Base-by-base conservation (phyloP, 2,113 vertebrate species). In the Heterocephalus glaber region DNA sequence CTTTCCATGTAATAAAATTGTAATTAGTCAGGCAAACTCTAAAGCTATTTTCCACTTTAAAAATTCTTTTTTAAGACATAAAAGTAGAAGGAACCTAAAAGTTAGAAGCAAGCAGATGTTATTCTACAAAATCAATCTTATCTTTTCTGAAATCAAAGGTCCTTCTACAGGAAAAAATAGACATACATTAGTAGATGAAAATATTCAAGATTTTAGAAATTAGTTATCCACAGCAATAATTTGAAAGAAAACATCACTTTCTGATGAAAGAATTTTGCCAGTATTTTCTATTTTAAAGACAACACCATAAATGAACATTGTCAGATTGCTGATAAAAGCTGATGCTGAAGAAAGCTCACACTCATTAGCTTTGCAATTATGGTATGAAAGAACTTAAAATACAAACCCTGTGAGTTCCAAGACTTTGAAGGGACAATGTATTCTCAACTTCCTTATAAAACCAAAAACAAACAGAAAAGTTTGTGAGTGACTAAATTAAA, bases 401-500 rank as follows among this genome's bases (percentile, higher is more conserved):
- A 99, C 98, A 97, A 98, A 99, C 98, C 98, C 98, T 98, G 98
- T 98, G 99, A 97, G 96, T 98, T 88, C 94, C 98, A 97, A 97
- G 95, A 95, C 97, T 99, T 96, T 97, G 96, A 89, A 98, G 86
- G 90, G 98, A 98, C 96, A 97, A 97, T 91, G 98, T 81, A 97
- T 99, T 98, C 98, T 99, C 98, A 52, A 95, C 96, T 96, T 97
- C 98, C 98, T 99, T 98, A 98, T 98, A 86, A 98, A 93, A 97
- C 97, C 61, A n/a, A 96, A 98, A 97, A 94, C n/a, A 98, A 98
- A 41, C 63, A 66, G 5, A 90, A 87, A 94, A 47, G 33, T 26
- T 41, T 77, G 22, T 47, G 79, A 65, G 94, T 95, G 54, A 90
- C 94, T 96, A 95, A 61, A 95, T 33, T 92, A 90, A 76, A 24